A percentile compares a stretch with the other conserved stretches of the same genome.
These are phyloP conservation scores for Apis florea DNA, from an alignment of 1,140 invertebrate genomes.

Conservation along the genomic window DNA sequence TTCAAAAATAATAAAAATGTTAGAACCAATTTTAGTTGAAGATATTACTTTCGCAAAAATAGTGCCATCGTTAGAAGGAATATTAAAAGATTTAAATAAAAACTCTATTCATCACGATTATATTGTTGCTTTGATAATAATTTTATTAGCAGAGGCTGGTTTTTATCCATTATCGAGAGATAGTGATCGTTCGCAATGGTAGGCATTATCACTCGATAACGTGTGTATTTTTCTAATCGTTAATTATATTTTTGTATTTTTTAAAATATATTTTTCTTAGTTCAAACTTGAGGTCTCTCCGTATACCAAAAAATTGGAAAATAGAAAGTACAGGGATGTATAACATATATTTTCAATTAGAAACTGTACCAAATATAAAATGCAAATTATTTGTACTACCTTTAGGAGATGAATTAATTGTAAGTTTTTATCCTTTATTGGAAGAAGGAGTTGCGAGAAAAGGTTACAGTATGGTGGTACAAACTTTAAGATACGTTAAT, in stretches of 20 bases:
- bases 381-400: constrained; percentile 66
- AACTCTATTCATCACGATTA: constrained; percentile 63
- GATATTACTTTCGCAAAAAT: constrained; percentile 60
- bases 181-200: not conserved
- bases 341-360: constrained; percentile 54
- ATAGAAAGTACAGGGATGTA: constrained; percentile 47
- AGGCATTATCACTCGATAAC: not conserved
- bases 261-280: not conserved
- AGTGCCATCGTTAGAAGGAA: constrained; percentile 48
- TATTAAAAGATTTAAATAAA: constrained; percentile 47
- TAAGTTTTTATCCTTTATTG: constrained; percentile 59
- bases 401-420: constrained; percentile 63
- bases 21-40: constrained; percentile 57
- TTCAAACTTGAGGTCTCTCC: constrained; percentile 2
- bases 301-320: constrained; percentile 55
- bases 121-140: constrained; percentile 65
- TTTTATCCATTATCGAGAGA: constrained; percentile 44
- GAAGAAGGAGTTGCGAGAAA: constrained; percentile 5
- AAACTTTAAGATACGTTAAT: constrained; percentile 67
- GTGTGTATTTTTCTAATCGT: not conserved
- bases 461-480: constrained; percentile 45
- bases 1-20: constrained; percentile 18
- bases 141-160: constrained; percentile 66
- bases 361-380: constrained; percentile 21
- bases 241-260: not conserved